Conservation (phyloP, 2,888 invertebrate species). For the Drosophila formosana region DNA sequence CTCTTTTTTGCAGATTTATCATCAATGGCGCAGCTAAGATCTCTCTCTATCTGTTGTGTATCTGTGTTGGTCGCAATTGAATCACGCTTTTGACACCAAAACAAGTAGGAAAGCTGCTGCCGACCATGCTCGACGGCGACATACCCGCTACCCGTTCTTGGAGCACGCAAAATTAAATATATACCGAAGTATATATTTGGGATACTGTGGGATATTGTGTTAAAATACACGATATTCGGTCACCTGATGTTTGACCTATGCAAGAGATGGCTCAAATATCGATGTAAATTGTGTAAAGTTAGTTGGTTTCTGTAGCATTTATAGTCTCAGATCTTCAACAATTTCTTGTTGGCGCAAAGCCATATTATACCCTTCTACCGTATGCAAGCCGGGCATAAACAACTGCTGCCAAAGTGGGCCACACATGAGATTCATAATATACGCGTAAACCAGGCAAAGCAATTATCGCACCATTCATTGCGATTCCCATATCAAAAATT, state of each 20-base stretch:
- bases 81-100: constrained; percentile 41
- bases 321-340: no score
- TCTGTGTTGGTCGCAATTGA: constrained; percentile 41
- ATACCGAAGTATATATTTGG: no score
- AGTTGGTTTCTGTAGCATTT: no score
- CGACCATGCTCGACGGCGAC: background rate
- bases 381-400: background rate
- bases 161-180: no score
- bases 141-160: no score
- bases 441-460: constrained; percentile 3
- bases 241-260: no score
- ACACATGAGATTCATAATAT: constrained; percentile 12
- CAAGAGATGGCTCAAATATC: no score
- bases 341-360: no score
- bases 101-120: background rate
- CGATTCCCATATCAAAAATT: constrained; percentile 8
- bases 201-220: no score
- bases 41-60: constrained; percentile 3
- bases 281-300: no score
- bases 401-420: constrained; percentile 22
- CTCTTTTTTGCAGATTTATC: constrained; percentile 39
- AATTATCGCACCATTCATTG: constrained; percentile 23
- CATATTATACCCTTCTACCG: no score
- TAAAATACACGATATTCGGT: no score
- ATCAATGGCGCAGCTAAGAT: constrained; percentile 36